Base-by-base conservation (phyloP, 2,797 vertebrate species). In the Pseudochromis fuscus region DNA sequence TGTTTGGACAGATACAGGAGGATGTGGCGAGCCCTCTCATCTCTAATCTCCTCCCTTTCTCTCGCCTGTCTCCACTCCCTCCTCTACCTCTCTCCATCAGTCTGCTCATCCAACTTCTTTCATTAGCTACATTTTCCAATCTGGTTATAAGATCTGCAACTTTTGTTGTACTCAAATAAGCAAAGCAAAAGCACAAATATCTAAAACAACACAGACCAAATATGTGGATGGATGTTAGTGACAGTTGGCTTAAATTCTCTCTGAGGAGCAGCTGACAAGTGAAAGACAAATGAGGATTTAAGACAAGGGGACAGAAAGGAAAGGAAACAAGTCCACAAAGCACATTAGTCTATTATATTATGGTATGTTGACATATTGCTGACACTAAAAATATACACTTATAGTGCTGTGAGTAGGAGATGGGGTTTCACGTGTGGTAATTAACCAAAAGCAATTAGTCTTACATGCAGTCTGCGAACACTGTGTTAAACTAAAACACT, bases 1-100 rank as follows among this genome's bases (percentile, higher is more conserved):
- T 68, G 79, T 83, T 89, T 89, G 86, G 82, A 82, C 66, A 35
- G 80, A 84, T 75, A 69, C 57, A 61, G 81, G 44, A 76, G 76
- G 79, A 76, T 72, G 78, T 79, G 75, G 76, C 85, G 77, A 86
- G 80, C 27, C 69, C 72, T 81, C 69, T 79, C 71, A 73, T 83
- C 82, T 72, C 80, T 78, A 83, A 79, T 72, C 79, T 66, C 52
- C 46, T 35, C 33, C 51, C 49, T 69, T 62, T 66, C 53, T 69
- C 60, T 51, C 1, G 2, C 7, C 31, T 1, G 7, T 58, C 68
- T 76, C 38, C 33, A 23, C 62, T 72, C 52, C 33, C 67, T 63
- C 65, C 55, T 56, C 64, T 40, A n/a, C 15, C 61, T 50, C 51
- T 61, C 70, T 80, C 46, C 0, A 72, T 77, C 75, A 45, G 19